Conservation (phyloP, 2,888 invertebrate species). For the Chironomus riparius region DNA sequence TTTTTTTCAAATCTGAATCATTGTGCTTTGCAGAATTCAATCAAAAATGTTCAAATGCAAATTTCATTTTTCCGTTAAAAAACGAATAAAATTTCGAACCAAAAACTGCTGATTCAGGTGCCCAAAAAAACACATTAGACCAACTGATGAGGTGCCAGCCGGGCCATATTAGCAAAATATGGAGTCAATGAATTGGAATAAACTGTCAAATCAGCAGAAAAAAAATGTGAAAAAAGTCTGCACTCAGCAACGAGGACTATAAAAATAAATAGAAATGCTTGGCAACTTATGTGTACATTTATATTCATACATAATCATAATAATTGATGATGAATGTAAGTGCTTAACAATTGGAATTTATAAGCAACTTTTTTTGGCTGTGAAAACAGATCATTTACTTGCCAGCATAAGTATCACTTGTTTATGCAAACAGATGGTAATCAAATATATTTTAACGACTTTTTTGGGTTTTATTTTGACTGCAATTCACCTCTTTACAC, state of each 20-base stretch:
- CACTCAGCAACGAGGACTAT: neutral
- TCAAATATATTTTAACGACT: neutral
- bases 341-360: neutral
- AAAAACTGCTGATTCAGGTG: no score
- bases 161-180: neutral
- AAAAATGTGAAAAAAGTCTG: neutral
- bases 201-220: neutral
- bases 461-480: neutral
- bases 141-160: no score
- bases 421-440: neutral
- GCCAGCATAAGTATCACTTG: neutral
- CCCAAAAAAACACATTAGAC: no score
- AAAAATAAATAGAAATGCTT: neutral
- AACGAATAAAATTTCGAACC: no score
- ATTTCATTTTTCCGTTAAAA: no score
- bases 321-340: neutral
- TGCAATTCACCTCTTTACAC: neutral
- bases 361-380: no score
- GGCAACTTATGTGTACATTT: neutral
- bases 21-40: no score
- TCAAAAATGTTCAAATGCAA: no score
- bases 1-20: no score
- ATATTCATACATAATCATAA: neutral
- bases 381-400: neutral
- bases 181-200: neutral